A percentile compares a stretch with the other conserved stretches of the same genome.
Conservation (phyloP, 2,113 vertebrate genomes). For the Istiophorus platypterus region DNA sequence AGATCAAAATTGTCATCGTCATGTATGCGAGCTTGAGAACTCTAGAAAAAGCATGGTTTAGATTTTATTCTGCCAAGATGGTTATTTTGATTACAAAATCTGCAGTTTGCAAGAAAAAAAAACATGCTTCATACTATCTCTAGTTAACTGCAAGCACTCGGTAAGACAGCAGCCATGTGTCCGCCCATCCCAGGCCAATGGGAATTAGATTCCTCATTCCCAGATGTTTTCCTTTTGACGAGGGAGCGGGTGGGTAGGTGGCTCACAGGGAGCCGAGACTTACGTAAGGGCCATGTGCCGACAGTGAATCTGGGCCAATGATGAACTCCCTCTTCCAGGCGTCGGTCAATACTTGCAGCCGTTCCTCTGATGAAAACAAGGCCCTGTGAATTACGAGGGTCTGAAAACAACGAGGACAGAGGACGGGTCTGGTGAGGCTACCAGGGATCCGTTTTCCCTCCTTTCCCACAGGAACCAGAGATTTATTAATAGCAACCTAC, state of each 20-base stretch:
- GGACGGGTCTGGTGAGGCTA: neutral
- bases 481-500: constrained; percentile 52
- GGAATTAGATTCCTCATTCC: constrained; percentile 46
- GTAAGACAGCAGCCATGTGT: constrained; percentile 13
- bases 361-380: constrained; percentile 55
- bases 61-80: no score
- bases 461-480: constrained; percentile 30
- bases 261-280: constrained; percentile 33
- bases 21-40: neutral
- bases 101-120: neutral
- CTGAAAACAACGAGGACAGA: constrained; percentile 17
- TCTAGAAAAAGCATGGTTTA: no score
- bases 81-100: no score
- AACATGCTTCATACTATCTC: neutral
- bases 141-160: neutral
- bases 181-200: constrained; percentile 20
- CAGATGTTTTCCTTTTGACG: constrained; percentile 64
- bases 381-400: constrained; percentile 32
- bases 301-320: constrained; percentile 21
- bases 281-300: constrained; percentile 63
- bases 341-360: constrained; percentile 6
- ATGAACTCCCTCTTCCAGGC: constrained; percentile 45
- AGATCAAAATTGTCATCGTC: neutral
- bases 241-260: constrained; percentile 21
- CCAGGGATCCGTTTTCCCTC: constrained; percentile 7